Evolutionary conservation across 2,797 vertebrate genomes (phyloP).

Genomic region (Acanthornis magna): DNA sequence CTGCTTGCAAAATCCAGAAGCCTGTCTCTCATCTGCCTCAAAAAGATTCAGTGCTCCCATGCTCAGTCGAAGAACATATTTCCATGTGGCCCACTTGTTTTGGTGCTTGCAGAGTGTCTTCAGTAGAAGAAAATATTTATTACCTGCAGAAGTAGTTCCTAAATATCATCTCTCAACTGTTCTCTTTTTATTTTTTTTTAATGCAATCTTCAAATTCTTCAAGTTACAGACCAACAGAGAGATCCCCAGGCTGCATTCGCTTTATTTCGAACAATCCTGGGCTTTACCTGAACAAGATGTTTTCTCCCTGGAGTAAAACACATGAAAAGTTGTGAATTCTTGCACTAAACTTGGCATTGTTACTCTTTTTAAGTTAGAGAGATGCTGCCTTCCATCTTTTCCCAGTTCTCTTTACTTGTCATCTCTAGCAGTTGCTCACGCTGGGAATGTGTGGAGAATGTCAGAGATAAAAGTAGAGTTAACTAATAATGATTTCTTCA

Average conservation of each 20-base stretch:
- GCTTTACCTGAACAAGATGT: not conserved
- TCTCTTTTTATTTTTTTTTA: not conserved
- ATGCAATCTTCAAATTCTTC: not conserved
- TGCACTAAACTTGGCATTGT: not conserved
- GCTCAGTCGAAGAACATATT: not conserved
- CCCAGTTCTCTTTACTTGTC: not conserved
- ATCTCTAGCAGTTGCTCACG: not conserved
- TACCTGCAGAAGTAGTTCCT: not conserved
- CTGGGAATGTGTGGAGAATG: not conserved
- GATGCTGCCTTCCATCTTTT: not conserved
- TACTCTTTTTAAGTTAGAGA: not conserved
- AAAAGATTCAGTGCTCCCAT: not conserved
- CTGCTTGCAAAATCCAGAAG: not conserved
- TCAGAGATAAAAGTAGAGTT: slow-evolving; percentile 37
- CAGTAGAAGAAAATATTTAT: not conserved
- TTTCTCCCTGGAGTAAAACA: not conserved
- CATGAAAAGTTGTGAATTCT: not conserved
- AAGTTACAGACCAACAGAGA: not conserved
- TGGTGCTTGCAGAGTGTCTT: not conserved
- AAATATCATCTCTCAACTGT: not conserved
- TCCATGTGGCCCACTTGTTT: not conserved
- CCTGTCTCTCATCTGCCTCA: not conserved
- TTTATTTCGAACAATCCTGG: not conserved
- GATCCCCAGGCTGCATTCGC: not conserved
- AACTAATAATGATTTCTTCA: not conserved